Evolutionary conservation across 2,888 invertebrate species (phyloP).

Genomic region (Heliconius charithonia): DNA sequence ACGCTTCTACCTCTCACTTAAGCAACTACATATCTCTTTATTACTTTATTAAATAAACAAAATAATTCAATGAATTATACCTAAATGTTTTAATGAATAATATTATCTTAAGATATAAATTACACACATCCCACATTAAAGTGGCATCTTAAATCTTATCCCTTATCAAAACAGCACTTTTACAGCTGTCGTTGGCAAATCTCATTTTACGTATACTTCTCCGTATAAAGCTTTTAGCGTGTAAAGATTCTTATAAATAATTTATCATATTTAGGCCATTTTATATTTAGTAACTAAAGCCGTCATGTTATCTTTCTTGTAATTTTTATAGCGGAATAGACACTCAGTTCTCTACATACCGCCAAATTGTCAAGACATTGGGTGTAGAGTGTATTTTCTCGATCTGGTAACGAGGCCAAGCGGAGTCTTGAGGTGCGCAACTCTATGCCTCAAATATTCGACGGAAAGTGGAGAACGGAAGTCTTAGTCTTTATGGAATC

Average conservation of each 20-base stretch:
- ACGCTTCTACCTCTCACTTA: no score
- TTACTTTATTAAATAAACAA: no score
- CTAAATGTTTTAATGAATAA: not conserved
- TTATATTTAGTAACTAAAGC: not conserved
- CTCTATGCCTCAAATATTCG: no score
- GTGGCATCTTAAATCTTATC: not conserved
- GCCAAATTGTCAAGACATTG: not conserved
- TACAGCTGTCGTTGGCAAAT: slow-evolving; percentile 26
- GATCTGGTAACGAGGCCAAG: no score
- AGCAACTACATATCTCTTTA: no score
- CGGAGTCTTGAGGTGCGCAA: no score
- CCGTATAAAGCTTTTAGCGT: slow-evolving; percentile 15
- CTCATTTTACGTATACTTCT: slow-evolving; percentile 3
- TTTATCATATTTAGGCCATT: not conserved
- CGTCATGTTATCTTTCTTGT: not conserved
- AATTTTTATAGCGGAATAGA: not conserved
- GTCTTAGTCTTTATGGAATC: no score
- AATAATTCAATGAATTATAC: no score
- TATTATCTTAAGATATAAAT: not conserved
- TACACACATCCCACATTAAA: not conserved
- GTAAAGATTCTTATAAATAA: slow-evolving; percentile 5
- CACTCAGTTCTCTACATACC: not conserved
- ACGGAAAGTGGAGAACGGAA: no score
- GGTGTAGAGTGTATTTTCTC: not conserved
- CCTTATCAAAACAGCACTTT: slow-evolving; percentile 23